phyloP scores from a whole-genome alignment of 2,888 invertebrate species.

The Parnassius smintheus region DNA sequence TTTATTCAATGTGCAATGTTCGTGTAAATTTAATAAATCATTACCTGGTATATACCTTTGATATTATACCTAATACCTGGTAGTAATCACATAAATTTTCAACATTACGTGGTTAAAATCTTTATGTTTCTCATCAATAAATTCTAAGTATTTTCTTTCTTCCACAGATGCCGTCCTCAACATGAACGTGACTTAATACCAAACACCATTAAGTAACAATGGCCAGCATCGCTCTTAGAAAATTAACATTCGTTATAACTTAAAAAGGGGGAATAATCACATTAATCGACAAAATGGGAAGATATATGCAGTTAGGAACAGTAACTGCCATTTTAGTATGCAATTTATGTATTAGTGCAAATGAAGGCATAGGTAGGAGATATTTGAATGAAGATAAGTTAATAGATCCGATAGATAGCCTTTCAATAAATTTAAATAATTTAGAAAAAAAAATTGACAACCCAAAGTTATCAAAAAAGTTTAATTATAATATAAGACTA shows the following conservation, averaged over 20 bases:
- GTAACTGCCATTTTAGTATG: conserved; percentile 18
- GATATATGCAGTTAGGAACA: conserved; percentile 11
- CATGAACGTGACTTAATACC: not conserved
- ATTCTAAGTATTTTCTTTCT: not conserved
- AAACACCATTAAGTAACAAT: conserved; percentile 1
- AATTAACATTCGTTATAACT: conserved; percentile 3
- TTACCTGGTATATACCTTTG: too few species aligned
- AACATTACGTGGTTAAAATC: too few species aligned
- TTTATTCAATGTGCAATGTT: too few species aligned
- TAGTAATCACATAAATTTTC: too few species aligned
- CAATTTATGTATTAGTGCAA: conserved; percentile 14
- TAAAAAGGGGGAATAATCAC: not conserved
- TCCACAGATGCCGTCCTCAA: conserved; percentile 13
- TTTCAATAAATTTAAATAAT: conserved; percentile 1
- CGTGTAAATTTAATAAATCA: too few species aligned
- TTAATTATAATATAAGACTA: not conserved
- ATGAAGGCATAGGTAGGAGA: conserved; percentile 3
- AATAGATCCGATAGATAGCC: conserved; percentile 10
- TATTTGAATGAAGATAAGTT: conserved; percentile 5
- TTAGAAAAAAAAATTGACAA: not conserved
- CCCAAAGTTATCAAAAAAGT: not conserved
- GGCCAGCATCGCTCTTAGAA: not conserved
- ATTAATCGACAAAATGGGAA: conserved; percentile 12
- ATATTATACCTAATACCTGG: too few species aligned
- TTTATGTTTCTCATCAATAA: not conserved